Conservation (phyloP, 2,797 vertebrate species). For the Sebastes kiyomatsui region DNA sequence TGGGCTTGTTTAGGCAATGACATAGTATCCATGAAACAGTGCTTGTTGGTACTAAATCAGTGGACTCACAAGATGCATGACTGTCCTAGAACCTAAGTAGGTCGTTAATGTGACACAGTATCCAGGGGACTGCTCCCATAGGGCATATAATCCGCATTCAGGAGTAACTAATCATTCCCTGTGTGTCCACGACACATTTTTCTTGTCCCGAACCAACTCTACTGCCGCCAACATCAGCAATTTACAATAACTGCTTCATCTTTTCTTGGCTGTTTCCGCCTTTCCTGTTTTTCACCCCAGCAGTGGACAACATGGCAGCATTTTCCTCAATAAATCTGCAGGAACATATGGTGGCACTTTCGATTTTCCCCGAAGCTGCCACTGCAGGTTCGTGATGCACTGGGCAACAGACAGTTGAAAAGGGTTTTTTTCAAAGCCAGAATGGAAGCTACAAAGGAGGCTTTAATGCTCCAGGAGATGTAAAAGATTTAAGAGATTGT, state of each 20-base stretch:
- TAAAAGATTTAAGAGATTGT: constrained; percentile 42
- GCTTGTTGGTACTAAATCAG: neutral
- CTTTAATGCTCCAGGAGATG: constrained; percentile 15
- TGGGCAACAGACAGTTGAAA: constrained; percentile 22
- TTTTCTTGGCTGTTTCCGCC: constrained; percentile 38
- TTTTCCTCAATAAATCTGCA: constrained; percentile 64
- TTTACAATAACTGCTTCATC: constrained; percentile 71
- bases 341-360: constrained; percentile 41
- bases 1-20: constrained; percentile 5
- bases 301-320: constrained; percentile 51
- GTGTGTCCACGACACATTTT: constrained; percentile 36
- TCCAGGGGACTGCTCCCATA: constrained; percentile 26
- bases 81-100: constrained; percentile 37
- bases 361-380: constrained; percentile 36
- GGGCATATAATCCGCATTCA: constrained; percentile 50
- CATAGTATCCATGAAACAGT: neutral
- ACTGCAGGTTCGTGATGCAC: constrained; percentile 23
- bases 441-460: neutral
- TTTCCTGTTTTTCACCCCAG: constrained; percentile 56
- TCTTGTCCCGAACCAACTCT: constrained; percentile 30
- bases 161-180: constrained; percentile 58
- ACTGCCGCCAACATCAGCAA: constrained; percentile 53
- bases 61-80: constrained; percentile 37
- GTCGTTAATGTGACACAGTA: constrained; percentile 48
- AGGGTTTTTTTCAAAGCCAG: neutral